Base-by-base conservation (phyloP, 2,797 vertebrate genomes). In the Artibeus lituratus region DNA sequence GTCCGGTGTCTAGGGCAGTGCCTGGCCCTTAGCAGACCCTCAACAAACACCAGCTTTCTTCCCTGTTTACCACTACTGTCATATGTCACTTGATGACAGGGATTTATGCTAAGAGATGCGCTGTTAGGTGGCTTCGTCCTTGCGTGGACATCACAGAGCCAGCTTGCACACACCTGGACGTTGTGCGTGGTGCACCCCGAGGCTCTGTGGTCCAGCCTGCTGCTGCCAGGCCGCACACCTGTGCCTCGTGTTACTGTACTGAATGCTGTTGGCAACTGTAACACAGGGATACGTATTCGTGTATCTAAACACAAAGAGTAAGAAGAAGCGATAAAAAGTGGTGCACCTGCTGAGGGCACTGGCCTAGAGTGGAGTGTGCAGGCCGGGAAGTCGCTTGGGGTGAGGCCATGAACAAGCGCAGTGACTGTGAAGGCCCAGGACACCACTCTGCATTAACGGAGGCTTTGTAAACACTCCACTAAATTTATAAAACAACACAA, bases 391-490 rank as follows among this genome's bases (percentile, higher is more conserved):
- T 9, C 37, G 62, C 82, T 35, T 14, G 3, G 32, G 32, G 22
- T 0, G n/a, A 26, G 62, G 49, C 59, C 16, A 8, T 4, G 82
- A 26, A 32, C 1, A 21, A 37, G 51, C 0, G 22, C 21, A 16
- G n/a, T 16, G 74, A 49, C n/a, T 35, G 49, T 1, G 19, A 37
- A 16, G 51, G 22, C n/a, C 76, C 1, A 3, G 22, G 29, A 21
- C 44, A 2, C 19, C 10, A 8, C 76, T 9, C 32, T 3, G 0
- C 49, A 26, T n/a, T 7, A 4, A 49, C 0, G n/a, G 3, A 18
- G 44, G 4, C 81, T 49, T 49, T 26, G 16, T 18, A 18, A 49
- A 49, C 62, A 26, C 62, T 16, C 4, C 82, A 11, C 82, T 37
- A 0, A 2, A 37, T 37, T 10, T 18, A 49, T 49, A 4, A 37